phyloP scores from a whole-genome alignment of 2,113 vertebrate genomes.

The Corvus cornix region DNA sequence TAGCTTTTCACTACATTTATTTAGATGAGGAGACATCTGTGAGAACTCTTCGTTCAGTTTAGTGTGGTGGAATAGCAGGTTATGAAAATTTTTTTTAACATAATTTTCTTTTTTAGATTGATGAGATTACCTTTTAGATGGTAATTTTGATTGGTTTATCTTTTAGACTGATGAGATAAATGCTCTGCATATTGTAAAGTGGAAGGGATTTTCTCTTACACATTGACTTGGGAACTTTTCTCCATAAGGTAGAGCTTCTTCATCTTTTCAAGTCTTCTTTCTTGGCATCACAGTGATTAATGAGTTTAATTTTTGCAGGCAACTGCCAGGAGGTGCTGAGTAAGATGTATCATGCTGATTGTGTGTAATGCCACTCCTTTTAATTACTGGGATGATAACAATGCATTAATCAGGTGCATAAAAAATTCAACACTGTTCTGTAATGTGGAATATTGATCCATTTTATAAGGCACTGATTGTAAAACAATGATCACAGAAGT shows the following conservation, averaged over 20 bases:
- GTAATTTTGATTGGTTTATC: background rate
- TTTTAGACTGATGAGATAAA: background rate
- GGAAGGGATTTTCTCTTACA: background rate
- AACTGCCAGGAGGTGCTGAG: conserved; percentile 74
- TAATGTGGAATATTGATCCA: conserved; percentile 41
- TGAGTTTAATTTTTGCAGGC: conserved; percentile 77
- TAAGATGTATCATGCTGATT: conserved; percentile 70
- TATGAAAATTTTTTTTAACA: background rate
- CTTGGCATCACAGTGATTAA: conserved; percentile 71
- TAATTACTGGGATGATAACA: conserved; percentile 73
- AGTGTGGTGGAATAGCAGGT: background rate
- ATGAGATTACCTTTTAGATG: background rate
- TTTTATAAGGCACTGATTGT: background rate
- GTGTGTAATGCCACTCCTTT: conserved; percentile 60
- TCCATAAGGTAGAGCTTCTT: conserved; percentile 34
- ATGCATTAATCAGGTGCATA: conserved; percentile 63
- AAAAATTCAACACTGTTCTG: conserved; percentile 41
- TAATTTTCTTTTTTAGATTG: background rate
- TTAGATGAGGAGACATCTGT: background rate
- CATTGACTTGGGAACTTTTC: conserved; percentile 4
- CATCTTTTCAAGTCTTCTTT: conserved; percentile 50
- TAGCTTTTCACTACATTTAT: background rate
- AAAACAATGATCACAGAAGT: conserved; percentile 19
- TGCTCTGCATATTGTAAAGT: background rate
- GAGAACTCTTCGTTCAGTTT: background rate